Percentiles rank a stretch among this genome's conserved stretches.
phyloP scores from a whole-genome alignment of 1,140 invertebrate species.

The Vollenhovia emeryi region DNA sequence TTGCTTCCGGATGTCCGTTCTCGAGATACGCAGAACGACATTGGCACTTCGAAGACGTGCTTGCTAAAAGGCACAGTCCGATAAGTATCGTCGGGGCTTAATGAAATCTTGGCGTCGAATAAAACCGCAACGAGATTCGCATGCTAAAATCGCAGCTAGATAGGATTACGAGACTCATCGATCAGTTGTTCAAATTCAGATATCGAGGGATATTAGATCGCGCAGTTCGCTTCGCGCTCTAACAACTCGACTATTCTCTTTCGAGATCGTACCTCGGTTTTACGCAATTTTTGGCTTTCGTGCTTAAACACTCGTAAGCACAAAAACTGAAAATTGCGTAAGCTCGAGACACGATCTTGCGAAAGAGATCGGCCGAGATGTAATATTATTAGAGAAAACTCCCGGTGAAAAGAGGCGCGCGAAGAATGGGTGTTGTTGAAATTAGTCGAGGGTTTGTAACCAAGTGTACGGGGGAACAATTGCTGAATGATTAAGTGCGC shows the following conservation, averaged over 20 bases:
- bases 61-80: slow-evolving; percentile 87
- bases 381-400: neutral
- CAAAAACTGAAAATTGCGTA: no score
- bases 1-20: slow-evolving; percentile 89
- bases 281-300: no score
- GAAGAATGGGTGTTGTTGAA: neutral
- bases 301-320: no score
- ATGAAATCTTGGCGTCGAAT: neutral
- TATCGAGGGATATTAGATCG: neutral
- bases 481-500: slow-evolving; percentile 35
- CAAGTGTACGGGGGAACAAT: neutral
- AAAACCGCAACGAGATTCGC: slow-evolving; percentile 1
- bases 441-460: slow-evolving; percentile 3
- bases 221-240: neutral
- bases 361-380: no score
- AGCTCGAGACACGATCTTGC: no score
- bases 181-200: neutral
- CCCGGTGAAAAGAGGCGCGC: neutral
- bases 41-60: slow-evolving; percentile 96
- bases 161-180: neutral
- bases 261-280: no score
- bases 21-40: slow-evolving; percentile 94
- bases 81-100: neutral
- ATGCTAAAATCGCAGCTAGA: neutral
- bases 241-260: slow-evolving; percentile 8